Percentiles rank a stretch among this genome's conserved stretches.
These are phyloP conservation scores for Oedothorax gibbosus DNA, from an alignment of 1,140 invertebrate species.

Conservation along the genomic window DNA sequence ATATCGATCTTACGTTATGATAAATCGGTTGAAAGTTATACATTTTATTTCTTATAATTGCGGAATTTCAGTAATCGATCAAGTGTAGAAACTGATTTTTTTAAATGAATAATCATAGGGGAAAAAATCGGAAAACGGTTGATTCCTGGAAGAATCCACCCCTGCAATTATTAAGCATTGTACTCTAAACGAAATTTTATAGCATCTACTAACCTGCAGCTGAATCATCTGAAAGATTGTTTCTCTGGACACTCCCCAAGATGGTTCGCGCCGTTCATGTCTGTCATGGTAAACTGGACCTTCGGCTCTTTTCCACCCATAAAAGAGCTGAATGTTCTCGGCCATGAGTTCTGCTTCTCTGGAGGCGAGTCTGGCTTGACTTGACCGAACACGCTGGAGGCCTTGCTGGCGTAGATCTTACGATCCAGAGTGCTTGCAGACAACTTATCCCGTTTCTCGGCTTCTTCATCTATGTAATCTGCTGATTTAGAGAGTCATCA, in stretches of 20 bases:
- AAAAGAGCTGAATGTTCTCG: slow-evolving; percentile 45
- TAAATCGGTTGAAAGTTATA: too few relatives aligned
- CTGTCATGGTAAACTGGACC: slow-evolving; percentile 11
- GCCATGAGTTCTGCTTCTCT: slow-evolving; percentile 56
- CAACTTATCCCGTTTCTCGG: slow-evolving; percentile 23
- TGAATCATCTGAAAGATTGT: slow-evolving; percentile 38
- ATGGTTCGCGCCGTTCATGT: slow-evolving; percentile 1
- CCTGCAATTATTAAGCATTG: too few relatives aligned
- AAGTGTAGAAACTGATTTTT: too few relatives aligned
- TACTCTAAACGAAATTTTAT: too few relatives aligned
- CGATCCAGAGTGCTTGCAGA: slow-evolving; percentile 37
- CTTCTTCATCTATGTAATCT: slow-evolving; percentile 51
- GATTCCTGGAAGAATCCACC: too few relatives aligned
- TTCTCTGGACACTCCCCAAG: slow-evolving; percentile 30
- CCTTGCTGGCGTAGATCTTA: slow-evolving; percentile 34
- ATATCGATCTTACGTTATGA: too few relatives aligned
- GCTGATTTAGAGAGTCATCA: too few relatives aligned
- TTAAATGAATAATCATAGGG: too few relatives aligned
- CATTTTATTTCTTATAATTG: too few relatives aligned
- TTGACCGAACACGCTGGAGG: slow-evolving; percentile 28
- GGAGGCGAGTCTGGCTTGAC: slow-evolving; percentile 46
- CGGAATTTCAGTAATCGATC: too few relatives aligned
- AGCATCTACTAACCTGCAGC: slow-evolving; percentile 43
- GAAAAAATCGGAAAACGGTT: too few relatives aligned
- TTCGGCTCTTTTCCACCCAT: slow-evolving; percentile 49